Percentiles rank a stretch among this genome's conserved stretches.
These are phyloP conservation scores for Drosophila fulvimacula DNA, from an alignment of 2,888 invertebrate genomes.

Conservation along the genomic window DNA sequence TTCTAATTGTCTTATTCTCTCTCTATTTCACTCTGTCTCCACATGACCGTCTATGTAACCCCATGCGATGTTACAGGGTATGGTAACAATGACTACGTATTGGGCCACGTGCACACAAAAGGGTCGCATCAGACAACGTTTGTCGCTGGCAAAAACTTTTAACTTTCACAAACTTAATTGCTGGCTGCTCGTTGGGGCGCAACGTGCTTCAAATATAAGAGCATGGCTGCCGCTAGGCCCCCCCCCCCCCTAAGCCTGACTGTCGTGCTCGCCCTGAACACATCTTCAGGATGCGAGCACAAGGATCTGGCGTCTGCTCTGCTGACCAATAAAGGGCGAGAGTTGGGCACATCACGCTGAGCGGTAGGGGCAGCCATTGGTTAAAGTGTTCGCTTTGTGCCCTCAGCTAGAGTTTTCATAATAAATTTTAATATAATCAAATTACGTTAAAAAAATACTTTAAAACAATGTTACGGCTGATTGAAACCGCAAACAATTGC, in stretches of 20 bases:
- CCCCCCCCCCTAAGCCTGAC: too few species aligned
- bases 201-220: conserved; percentile 47
- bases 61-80: conserved; percentile 22
- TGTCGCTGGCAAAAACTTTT: conserved; percentile 75
- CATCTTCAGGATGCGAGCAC: conserved; percentile 10
- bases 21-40: too few species aligned
- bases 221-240: not conserved
- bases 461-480: conserved; percentile 24
- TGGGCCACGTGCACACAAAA: conserved; percentile 71
- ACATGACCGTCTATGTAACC: not conserved
- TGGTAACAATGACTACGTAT: conserved; percentile 35
- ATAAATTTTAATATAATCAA: conserved; percentile 39
- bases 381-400: conserved; percentile 32
- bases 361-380: not conserved
- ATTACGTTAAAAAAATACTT: conserved; percentile 30
- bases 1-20: not conserved
- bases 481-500: conserved; percentile 21
- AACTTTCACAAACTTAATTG: conserved; percentile 79
- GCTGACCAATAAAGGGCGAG: conserved; percentile 42
- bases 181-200: conserved; percentile 50
- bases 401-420: conserved; percentile 26
- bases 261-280: not conserved
- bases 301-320: conserved; percentile 24
- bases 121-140: conserved; percentile 70
- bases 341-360: not conserved